These are phyloP conservation scores for Priapulus caudatus DNA, from an alignment of 2,888 invertebrate genomes.

Conservation along the genomic window DNA sequence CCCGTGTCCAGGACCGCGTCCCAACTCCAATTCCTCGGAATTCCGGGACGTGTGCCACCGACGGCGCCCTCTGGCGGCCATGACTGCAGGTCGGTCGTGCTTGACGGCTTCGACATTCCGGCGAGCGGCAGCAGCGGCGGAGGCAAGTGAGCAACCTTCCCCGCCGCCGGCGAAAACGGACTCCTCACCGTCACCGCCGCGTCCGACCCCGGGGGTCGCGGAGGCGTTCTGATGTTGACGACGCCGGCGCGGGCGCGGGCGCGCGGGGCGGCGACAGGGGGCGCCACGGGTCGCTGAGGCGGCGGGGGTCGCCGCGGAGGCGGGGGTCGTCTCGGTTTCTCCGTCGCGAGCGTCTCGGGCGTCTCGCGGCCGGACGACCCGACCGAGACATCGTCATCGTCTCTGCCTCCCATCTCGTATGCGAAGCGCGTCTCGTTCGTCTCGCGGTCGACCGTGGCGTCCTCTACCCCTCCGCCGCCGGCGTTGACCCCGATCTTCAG, in stretches of 20 bases:
- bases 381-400: not conserved
- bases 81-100: too few relatives aligned
- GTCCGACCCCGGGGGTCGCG: conserved; percentile 5
- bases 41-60: too few relatives aligned
- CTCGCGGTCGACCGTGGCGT: conserved; percentile 6
- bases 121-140: too few relatives aligned
- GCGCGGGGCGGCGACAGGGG: conserved; percentile 8
- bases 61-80: too few relatives aligned
- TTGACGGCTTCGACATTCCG: too few relatives aligned
- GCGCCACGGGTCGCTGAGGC: conserved; percentile 2
- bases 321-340: conserved; percentile 1
- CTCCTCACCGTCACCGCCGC: conserved; percentile 5
- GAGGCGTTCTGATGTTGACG: conserved; percentile 12
- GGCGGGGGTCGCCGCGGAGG: conserved; percentile 18
- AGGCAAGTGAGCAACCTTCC: too few relatives aligned
- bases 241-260: conserved; percentile 10
- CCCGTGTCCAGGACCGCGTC: too few relatives aligned
- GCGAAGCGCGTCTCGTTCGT: too few relatives aligned
- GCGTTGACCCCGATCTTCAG: conserved; percentile 45
- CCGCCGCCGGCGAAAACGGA: not conserved
- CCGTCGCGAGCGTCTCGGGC: not conserved
- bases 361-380: not conserved
- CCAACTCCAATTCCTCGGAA: too few relatives aligned
- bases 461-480: not conserved
- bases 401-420: not conserved